Evolutionary conservation across 2,888 invertebrate species (phyloP).

Genomic region (Apodemia hepburni): DNA sequence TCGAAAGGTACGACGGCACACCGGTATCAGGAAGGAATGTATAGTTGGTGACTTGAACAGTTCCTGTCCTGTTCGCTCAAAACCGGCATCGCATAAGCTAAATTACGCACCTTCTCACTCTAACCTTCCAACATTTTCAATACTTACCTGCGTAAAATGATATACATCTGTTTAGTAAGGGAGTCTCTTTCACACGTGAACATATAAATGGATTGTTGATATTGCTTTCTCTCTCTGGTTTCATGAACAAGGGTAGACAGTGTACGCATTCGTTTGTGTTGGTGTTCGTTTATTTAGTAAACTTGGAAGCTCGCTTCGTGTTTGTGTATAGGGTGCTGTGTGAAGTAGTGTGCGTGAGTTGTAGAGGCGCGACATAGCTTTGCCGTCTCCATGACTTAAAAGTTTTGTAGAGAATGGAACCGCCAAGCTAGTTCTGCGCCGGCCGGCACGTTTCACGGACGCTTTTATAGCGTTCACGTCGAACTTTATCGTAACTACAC

Average conservation of each 20-base stretch:
- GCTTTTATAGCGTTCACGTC: conserved; percentile 48
- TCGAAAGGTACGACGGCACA: conserved; percentile 75
- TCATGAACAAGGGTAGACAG: conserved; percentile 76
- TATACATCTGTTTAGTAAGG: conserved; percentile 75
- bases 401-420: conserved; percentile 73
- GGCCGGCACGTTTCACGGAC: conserved; percentile 65
- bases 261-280: conserved; percentile 72
- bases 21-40: conserved; percentile 80
- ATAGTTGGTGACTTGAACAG: conserved; percentile 78
- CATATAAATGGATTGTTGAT: conserved; percentile 70
- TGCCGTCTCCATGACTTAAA: conserved; percentile 80
- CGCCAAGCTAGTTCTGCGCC: conserved; percentile 73
- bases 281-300: conserved; percentile 80
- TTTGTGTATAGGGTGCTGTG: conserved; percentile 75
- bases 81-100: conserved; percentile 72
- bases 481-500: conserved; percentile 69
- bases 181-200: conserved; percentile 55
- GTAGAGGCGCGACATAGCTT: conserved; percentile 80
- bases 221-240: conserved; percentile 66
- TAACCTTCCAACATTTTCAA: conserved; percentile 74
- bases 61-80: conserved; percentile 67
- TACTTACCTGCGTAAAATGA: conserved; percentile 79
- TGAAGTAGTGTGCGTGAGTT: conserved; percentile 68
- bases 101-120: conserved; percentile 69
- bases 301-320: conserved; percentile 77